Evolutionary conservation across 92 coral and sea anemone genomes (phyloP), one percentile per base, ranked within the genome.

Genomic region (Siderastrea radians): DNA sequence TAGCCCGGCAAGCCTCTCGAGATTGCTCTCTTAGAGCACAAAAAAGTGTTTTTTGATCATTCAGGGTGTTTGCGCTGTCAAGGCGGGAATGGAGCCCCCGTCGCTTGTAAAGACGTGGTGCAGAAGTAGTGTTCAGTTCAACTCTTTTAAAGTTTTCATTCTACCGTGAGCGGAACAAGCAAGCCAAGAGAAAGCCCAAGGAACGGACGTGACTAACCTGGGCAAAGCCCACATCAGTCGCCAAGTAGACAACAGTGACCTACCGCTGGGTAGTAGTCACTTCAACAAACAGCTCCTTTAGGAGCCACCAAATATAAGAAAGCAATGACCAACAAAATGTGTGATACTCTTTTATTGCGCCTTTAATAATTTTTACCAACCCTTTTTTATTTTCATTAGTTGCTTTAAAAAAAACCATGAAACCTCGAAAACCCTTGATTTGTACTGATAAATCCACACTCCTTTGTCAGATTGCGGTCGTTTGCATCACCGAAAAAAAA

Each of bases 221-320:
- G 72, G 72, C 49, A 7, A 68, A 38, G 72, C 72, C 72, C 72
- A 68, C 49, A 68, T 6, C 49, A 5, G 72, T 68, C 72, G 47
- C 46, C 9, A 7, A 68, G 46, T 68, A 17, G 48, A 68, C 46
- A 45, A 68, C 43, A 64, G 68, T 64, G 19, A 64, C 43, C 43
- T 26, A 64, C 19, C 43, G 50, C 74, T 68, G 74, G 49, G 51
- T 7, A 68, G 74, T 68, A 15, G 14, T 15, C 68, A 87, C 79
- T 63, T 55, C 38, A 26, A 26, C 38, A 75, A 89, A 89, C 90
- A 89, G 89, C 89, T 89, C 92, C 84, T 84, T 83, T 89, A 89
- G 84, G 90, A 83, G 92, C 86, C 90, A 89, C 76, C 85, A 84
- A 60, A 79, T 11, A 48, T n/a, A 79, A 79, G 47, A 79, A 62